Conservation (phyloP, 2,113 vertebrate species). For the Hydropotes inermis region DNA sequence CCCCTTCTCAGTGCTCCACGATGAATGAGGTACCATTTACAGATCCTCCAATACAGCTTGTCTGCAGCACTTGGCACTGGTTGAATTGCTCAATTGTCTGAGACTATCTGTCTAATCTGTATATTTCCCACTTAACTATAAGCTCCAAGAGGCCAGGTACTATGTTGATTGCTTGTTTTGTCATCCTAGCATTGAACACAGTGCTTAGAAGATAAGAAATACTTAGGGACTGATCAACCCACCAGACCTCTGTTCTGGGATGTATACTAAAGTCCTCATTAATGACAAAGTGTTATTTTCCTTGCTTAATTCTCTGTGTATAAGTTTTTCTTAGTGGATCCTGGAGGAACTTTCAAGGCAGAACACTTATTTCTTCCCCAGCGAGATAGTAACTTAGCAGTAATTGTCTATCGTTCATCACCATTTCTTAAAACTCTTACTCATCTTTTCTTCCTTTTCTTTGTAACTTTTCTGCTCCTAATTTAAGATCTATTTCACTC, state of each 20-base stretch:
- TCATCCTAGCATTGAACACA: background rate
- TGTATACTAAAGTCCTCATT: background rate
- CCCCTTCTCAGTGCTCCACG: background rate
- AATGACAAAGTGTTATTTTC: background rate
- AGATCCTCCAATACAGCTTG: rapidly evolving
- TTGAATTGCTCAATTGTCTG: background rate
- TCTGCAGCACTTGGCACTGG: background rate
- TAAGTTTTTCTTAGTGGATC: background rate
- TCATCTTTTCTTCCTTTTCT: background rate
- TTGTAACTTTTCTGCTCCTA: background rate
- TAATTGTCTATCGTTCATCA: background rate
- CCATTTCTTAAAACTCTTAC: background rate
- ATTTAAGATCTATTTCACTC: background rate
- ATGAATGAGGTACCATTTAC: rapidly evolving
- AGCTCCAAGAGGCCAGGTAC: background rate
- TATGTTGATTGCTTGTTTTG: background rate
- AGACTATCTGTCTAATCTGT: background rate
- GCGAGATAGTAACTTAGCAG: background rate
- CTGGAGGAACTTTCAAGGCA: background rate
- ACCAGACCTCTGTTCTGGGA: background rate
- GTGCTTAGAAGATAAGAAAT: background rate
- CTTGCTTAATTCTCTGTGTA: background rate
- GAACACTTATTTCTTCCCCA: background rate
- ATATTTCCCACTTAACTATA: background rate
- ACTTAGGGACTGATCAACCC: background rate